phyloP scores from a whole-genome alignment of 1,140 invertebrate species.

The Mizuhopecten yessoensis region DNA sequence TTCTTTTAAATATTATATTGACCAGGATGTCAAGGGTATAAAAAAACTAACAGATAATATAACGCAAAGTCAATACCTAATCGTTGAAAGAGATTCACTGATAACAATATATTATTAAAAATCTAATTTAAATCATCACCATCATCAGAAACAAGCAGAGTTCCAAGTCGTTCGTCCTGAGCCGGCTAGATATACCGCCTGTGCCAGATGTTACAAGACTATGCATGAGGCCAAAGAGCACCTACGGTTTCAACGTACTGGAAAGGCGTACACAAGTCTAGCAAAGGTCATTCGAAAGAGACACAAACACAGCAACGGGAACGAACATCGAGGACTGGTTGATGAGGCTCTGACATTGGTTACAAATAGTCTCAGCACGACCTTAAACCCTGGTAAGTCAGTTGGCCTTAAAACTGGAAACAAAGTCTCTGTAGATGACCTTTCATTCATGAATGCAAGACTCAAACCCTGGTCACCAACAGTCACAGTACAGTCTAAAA shows the following conservation, averaged over 20 bases:
- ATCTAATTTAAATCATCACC: no score
- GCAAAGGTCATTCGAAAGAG: conserved; percentile 41
- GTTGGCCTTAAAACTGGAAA: neutral
- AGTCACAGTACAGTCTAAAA: no score
- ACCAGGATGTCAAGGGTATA: no score
- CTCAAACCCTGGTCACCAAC: no score
- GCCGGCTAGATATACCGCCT: neutral
- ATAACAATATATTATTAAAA: no score
- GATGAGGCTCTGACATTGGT: conserved; percentile 44
- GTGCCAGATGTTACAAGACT: neutral
- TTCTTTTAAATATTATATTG: no score
- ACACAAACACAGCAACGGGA: neutral
- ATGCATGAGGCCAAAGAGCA: neutral
- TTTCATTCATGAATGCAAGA: no score
- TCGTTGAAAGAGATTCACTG: no score
- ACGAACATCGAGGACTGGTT: conserved; percentile 42
- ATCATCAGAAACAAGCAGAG: neutral
- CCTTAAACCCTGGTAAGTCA: conserved; percentile 48
- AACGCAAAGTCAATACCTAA: no score
- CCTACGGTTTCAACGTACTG: neutral
- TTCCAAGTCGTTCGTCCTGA: neutral
- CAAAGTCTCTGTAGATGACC: no score
- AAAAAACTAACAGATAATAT: no score
- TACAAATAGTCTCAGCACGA: conserved; percentile 37
- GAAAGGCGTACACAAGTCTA: neutral